A percentile compares a stretch with the other conserved stretches of the same genome.
These are phyloP conservation scores for Cynodonichthys magdalenae DNA, from an alignment of 2,797 vertebrate species.

Conservation along the genomic window DNA sequence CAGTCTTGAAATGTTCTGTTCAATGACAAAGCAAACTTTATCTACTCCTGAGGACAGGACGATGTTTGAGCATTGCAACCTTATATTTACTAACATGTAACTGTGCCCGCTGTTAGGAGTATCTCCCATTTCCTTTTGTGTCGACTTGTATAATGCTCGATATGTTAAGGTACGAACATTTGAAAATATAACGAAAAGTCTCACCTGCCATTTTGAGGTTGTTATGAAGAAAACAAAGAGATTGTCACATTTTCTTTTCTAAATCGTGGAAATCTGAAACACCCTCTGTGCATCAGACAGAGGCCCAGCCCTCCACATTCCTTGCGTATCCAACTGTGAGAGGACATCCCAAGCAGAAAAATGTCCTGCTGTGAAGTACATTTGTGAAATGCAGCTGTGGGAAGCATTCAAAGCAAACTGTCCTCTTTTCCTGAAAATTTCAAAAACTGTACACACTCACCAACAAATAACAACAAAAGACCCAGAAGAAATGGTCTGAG, in stretches of 20 bases:
- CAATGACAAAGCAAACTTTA: not conserved
- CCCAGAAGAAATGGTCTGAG: not conserved
- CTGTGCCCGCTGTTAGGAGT: not conserved
- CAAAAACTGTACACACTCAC: not conserved
- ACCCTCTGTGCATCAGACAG: not conserved
- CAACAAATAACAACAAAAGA: not conserved
- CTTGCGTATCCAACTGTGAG: not conserved
- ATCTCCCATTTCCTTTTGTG: not conserved
- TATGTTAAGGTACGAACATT: not conserved
- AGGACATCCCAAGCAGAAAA: slow-evolving; percentile 2
- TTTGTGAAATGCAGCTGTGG: slow-evolving; percentile 8
- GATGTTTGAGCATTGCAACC: too few relatives aligned
- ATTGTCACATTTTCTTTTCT: not conserved
- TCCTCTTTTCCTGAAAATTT: not conserved
- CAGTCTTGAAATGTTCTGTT: not conserved
- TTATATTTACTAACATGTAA: not conserved
- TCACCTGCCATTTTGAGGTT: not conserved
- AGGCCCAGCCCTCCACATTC: not conserved
- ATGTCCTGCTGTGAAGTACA: slow-evolving; percentile 3
- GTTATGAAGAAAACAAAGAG: not conserved
- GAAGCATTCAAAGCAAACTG: not conserved
- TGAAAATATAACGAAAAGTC: not conserved
- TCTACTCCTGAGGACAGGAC: too few relatives aligned
- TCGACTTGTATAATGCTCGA: too few relatives aligned
- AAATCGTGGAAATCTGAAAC: not conserved